Evolutionary conservation across 2,797 vertebrate genomes (phyloP), one percentile per base, ranked within the genome.

Genomic region (Bucorvus abyssinicus): DNA sequence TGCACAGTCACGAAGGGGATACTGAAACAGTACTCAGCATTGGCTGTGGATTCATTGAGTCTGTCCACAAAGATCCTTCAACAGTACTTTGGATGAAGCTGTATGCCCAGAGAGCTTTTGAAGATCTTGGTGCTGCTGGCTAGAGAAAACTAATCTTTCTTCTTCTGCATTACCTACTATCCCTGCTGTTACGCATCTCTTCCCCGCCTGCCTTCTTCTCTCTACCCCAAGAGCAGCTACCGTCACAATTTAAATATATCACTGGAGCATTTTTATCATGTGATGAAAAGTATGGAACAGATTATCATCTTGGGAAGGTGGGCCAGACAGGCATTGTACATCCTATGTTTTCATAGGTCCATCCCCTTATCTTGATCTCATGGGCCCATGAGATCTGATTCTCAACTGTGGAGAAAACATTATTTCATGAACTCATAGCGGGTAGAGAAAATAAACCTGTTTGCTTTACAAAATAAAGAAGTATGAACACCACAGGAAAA

Each of bases 151-250:
- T 44, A 0, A 12, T 56, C 23, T 68, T 65, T 73, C 29, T 67
- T 75, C 21, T 59, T 55, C 26, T 3, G 1, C 7, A 22, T 14
- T 14, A 26, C 1, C 13, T 4, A 0, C 0, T 11, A 10, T 71
- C 27, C 12, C 10, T 53, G 15, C 4, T 64, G 15, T 91, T 68
- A 42, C 2, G 4, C 23, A n/a, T 63, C 16, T 56, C 20, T 40
- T 87, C 11, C 14, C 18, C 0, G 0, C 40, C 32, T 70, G 22
- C 4, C 3, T 32, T 77, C 19, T 47, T 27, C 24, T 44, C 3
- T 44, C 14, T 80, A 7, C 47, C 21, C 2, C 7, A 81, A 67
- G 8, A 80, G 12, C 24, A 63, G 45, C 12, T 44, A 11, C 23
- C 71, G 34, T 18, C 30, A 49, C 83, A 89, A 71, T 59, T 24